Conservation (phyloP, 2,888 invertebrate genomes). For the Idaea dimidiata region DNA sequence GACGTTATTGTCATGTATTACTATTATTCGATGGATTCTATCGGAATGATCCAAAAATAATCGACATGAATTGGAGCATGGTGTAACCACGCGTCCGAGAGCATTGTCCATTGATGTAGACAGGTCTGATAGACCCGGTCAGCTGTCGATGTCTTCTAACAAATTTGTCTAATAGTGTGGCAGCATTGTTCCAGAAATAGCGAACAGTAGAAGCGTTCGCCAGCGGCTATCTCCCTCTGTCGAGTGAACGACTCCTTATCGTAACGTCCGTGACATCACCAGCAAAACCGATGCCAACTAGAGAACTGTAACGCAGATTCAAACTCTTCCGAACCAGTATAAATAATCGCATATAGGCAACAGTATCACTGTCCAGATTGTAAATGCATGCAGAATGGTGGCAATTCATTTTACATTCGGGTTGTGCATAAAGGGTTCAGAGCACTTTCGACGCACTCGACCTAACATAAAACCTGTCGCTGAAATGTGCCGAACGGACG, state of each 20-base stretch:
- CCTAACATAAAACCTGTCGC: conserved; percentile 8
- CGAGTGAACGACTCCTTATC: conserved; percentile 74
- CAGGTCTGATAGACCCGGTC: conserved; percentile 30
- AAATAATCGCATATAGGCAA: conserved; percentile 26
- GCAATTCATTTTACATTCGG: neutral
- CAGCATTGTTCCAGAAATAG: conserved; percentile 67
- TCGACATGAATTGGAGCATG: neutral
- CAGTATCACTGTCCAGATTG: conserved; percentile 17
- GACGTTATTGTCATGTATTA: neutral
- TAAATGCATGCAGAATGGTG: conserved; percentile 12
- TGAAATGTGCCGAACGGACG: conserved; percentile 14
- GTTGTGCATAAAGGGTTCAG: conserved; percentile 12
- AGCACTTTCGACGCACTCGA: conserved; percentile 3
- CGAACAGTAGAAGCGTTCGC: conserved; percentile 34
- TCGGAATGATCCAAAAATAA: conserved; percentile 3
- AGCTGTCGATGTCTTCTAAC: conserved; percentile 46
- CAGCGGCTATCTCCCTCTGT: conserved; percentile 47
- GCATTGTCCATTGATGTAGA: conserved; percentile 11
- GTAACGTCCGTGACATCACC: conserved; percentile 58
- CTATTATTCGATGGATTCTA: neutral
- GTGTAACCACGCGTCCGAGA: neutral
- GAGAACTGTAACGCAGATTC: conserved; percentile 43
- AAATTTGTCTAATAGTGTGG: conserved; percentile 46
- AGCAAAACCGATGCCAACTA: conserved; percentile 52
- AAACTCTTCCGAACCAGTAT: conserved; percentile 30